Evolutionary conservation across 2,113 vertebrate species (phyloP).

Genomic region (Sceloporus tristichus): DNA sequence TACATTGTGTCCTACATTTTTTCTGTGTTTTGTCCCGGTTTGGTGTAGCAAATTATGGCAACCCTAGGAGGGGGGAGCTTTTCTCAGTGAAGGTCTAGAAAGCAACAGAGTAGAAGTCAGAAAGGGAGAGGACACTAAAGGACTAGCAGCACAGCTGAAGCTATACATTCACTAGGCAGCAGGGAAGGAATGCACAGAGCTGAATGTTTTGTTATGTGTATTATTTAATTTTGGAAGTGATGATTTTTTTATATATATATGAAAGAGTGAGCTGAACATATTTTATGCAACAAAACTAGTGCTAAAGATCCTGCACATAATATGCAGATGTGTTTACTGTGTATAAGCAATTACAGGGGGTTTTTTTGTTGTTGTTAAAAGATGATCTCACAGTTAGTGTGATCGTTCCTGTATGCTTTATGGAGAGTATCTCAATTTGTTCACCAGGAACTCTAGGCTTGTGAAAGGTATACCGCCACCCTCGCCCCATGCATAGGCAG

Average conservation of each 20-base stretch:
- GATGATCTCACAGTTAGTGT: not conserved
- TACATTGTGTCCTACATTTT: no score
- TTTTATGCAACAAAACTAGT: not conserved
- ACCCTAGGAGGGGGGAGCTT: no score
- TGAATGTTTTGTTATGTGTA: not conserved
- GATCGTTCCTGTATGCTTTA: no score
- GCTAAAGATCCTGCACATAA: not conserved
- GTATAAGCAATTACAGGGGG: not conserved
- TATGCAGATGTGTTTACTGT: not conserved
- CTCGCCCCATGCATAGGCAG: not conserved
- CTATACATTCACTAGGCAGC: not conserved
- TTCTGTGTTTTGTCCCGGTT: no score
- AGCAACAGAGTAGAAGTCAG: not conserved
- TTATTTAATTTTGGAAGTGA: not conserved
- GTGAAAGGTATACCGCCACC: no score
- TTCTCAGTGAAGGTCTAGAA: not conserved
- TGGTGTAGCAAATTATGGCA: no score
- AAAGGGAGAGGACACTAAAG: not conserved
- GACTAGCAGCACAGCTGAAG: not conserved
- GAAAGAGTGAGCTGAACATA: not conserved
- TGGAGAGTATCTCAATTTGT: not conserved
- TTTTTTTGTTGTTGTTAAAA: not conserved
- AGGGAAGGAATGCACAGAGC: not conserved
- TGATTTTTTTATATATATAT: not conserved
- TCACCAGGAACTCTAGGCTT: not conserved